Evolutionary conservation across 2,888 invertebrate species (phyloP), one percentile per base, ranked within the genome.

Genomic region (Stramonita haemastoma): DNA sequence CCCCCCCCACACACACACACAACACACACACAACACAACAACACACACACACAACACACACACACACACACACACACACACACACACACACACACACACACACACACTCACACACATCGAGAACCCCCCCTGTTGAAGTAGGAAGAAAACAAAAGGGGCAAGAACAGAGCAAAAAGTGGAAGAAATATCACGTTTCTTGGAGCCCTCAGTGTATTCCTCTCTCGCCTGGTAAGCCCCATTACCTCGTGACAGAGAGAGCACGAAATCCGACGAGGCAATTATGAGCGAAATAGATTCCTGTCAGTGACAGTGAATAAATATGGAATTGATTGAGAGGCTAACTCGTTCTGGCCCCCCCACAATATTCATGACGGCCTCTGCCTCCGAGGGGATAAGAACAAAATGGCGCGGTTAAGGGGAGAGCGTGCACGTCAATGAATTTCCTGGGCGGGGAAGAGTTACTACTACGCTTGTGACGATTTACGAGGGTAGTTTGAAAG

Each of bases 291-390:
- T 26, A 83, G 46, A 83, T 36, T 83, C 81, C 81, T 83, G 81
- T 83, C 81, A 83, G 26, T 83, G 81, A 46, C 46, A 83, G 81
- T 46, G 81, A 83, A 83, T 83, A 83, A 83, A 83, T 83, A 83
- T 46, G 46, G 36, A 46, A 83, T 83, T 83, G 81, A 83, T 83
- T 26, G 81, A 83, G 81, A 83, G 46, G 46, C 6, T 46, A 83
- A 83, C 81, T 36, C 81, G 36, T 83, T 22, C 36, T 36, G 36
- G 26, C 81, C 36, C 81, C 81, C 19, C 36, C 8, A 83, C 81
- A 46, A 36, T 83, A 36, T 83, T 83, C 81, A 83, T 83, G 81
- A 83, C 36, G 26, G 29, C 81, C 36, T 46, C 81, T 83, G 81
- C 36, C 81, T 19, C 36, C 36, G 19, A 8, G 29, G 13, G 81